Evolutionary conservation across 2,888 invertebrate species (phyloP).

Genomic region (Lysandra bellargus): DNA sequence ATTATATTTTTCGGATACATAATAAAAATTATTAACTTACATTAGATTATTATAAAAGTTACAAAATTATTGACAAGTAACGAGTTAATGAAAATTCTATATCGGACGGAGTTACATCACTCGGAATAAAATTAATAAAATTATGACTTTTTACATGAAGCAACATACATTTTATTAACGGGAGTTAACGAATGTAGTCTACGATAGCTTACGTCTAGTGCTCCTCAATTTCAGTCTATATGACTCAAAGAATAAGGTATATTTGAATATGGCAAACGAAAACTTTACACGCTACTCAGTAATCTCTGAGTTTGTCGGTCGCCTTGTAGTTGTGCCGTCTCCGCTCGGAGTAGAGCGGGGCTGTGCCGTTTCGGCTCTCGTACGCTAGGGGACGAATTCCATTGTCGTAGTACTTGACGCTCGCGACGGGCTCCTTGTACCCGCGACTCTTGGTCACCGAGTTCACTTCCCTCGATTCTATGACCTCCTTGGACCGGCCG

Average conservation of each 20-base stretch:
- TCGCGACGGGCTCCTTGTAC: slow-evolving; percentile 72
- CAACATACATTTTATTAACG: slow-evolving; percentile 59
- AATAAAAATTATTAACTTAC: slow-evolving; percentile 53
- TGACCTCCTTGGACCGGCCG: slow-evolving; percentile 83
- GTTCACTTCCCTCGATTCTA: slow-evolving; percentile 86
- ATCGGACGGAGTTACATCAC: slow-evolving; percentile 46
- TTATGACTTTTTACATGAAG: slow-evolving; percentile 74
- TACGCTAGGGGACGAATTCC: slow-evolving; percentile 64
- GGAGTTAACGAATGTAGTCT: slow-evolving; percentile 55
- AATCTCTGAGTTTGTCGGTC: slow-evolving; percentile 74
- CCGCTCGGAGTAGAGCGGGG: slow-evolving; percentile 63
- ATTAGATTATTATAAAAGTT: slow-evolving; percentile 52
- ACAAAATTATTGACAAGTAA: slow-evolving; percentile 44
- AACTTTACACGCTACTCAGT: slow-evolving; percentile 47
- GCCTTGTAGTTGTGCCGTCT: slow-evolving; percentile 74
- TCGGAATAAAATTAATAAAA: slow-evolving; percentile 72
- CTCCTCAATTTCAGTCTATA: slow-evolving; percentile 69
- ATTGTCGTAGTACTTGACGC: slow-evolving; percentile 79
- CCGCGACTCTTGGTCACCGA: slow-evolving; percentile 84
- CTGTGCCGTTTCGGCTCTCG: slow-evolving; percentile 61
- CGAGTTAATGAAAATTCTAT: slow-evolving; percentile 47
- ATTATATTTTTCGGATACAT: slow-evolving; percentile 68
- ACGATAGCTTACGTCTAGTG: slow-evolving; percentile 63
- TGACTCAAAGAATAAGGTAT: slow-evolving; percentile 55
- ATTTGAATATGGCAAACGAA: slow-evolving; percentile 46